A percentile compares a stretch with the other conserved stretches of the same genome.
Conservation (phyloP, 2,888 invertebrate genomes). For the Kryphioiulus occultus region DNA sequence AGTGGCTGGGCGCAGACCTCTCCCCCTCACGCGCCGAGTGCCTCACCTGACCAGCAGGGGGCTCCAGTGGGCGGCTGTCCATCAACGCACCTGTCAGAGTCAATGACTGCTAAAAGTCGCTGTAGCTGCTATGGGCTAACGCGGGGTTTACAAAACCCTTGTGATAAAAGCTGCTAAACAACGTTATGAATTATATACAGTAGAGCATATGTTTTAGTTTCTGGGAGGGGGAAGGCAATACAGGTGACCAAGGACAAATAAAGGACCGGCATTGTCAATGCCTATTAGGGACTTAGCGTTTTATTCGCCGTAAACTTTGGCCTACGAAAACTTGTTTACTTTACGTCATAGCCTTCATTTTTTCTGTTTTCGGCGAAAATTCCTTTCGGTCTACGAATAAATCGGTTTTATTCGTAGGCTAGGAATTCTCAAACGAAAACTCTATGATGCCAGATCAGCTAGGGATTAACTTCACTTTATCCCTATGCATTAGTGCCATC, state of each 20-base stretch:
- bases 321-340: no score
- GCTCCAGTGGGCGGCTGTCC: neutral
- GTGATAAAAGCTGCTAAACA: neutral
- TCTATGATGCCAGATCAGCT: no score
- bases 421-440: no score
- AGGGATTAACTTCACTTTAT: no score
- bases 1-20: neutral
- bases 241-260: neutral
- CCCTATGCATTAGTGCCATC: no score
- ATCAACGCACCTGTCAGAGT: slow-evolving; percentile 11
- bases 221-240: neutral
- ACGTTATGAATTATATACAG: neutral
- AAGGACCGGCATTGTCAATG: neutral
- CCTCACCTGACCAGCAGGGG: slow-evolving; percentile 35
- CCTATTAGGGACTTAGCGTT: no score
- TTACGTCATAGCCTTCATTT: no score
- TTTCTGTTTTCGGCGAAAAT: no score
- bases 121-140: neutral
- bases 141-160: neutral
- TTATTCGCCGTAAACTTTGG: no score
- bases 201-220: neutral
- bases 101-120: slow-evolving; percentile 19
- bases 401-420: no score
- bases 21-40: neutral
- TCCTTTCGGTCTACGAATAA: no score